Evolutionary conservation across 1,140 invertebrate genomes (phyloP), one percentile per base, ranked within the genome.

Genomic region (Solen grandis): DNA sequence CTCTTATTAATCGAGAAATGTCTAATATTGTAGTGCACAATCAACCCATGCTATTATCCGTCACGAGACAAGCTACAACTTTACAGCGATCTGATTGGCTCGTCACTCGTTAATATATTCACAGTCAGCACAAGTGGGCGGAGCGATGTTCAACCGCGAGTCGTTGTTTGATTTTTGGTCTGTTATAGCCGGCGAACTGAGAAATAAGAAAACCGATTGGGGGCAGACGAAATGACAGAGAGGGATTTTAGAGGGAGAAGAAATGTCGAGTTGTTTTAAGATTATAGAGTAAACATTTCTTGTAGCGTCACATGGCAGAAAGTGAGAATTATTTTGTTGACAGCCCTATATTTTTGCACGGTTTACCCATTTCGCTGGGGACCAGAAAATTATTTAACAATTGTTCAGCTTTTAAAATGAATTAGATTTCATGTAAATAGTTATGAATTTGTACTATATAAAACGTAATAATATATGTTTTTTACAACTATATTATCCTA

Each of bases 71-170:
- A 16, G n/a, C 19, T 33, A 31, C 16, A n/a, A 16, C 1, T 35
- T 66, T 10, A 19, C 13, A 13, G 29, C 19, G 27, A 13, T 16
- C 27, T 38, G 27, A 78, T 78, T 78, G 75, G 75, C 25, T 27
- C 33, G 25, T 16, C 33, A 31, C 25, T 59, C 54, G 63, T 68
- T 68, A 78, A 78, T 78, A 59, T 78, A 78, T 78, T 57, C 75
- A 69, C 75, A 62, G 60, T 55, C 65, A 60, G 70, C 70, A 57
- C 75, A 66, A 16, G 65, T 57, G 36, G 75, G 63, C 63, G 75
- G 52, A 50, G 63, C 35, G 68, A 68, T 1, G 29, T 22, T 59
- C 75, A 65, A 41, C 36, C 36, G 54, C 63, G 46, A 78, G 63
- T 57, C n/a, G 52, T 60, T 52, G 70, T 60, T 59, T 52, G 70